Conservation (phyloP, 1,140 invertebrate species). For the Archegozetes longisetosus region DNA sequence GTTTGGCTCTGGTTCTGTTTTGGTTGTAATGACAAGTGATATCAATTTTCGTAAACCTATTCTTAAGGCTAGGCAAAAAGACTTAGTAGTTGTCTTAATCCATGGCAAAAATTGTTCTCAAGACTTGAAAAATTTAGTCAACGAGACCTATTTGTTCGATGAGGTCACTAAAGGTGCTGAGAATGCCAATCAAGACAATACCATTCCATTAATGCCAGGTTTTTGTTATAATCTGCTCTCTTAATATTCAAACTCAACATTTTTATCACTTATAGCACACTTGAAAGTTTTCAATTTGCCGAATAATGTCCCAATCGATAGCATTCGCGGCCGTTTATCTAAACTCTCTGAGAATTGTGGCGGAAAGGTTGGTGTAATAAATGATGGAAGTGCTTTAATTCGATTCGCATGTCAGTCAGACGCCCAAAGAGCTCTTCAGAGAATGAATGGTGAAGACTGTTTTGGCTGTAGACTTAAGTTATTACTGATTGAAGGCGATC, state of each 20-base stretch:
- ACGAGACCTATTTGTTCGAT: background rate
- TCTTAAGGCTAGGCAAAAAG: background rate
- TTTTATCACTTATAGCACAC: background rate
- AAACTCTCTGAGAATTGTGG: background rate
- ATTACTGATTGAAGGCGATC: background rate
- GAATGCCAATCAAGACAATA: background rate
- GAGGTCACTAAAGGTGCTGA: background rate
- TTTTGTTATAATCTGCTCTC: background rate
- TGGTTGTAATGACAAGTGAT: background rate
- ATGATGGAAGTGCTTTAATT: background rate
- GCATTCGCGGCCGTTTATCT: background rate
- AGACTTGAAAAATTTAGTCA: background rate
- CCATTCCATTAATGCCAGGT: background rate
- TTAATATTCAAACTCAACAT: background rate
- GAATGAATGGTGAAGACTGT: background rate
- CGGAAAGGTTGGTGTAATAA: background rate
- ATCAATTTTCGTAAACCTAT: background rate
- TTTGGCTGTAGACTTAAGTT: background rate
- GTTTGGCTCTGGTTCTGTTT: background rate
- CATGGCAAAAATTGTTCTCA: background rate
- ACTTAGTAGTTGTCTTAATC: background rate
- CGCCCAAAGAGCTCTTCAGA: background rate
- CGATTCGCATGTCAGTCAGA: background rate
- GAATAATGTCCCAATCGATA: background rate
- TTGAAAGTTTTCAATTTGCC: background rate